phyloP scores from a whole-genome alignment of 2,113 vertebrate genomes.

The Tenrec ecaudatus region DNA sequence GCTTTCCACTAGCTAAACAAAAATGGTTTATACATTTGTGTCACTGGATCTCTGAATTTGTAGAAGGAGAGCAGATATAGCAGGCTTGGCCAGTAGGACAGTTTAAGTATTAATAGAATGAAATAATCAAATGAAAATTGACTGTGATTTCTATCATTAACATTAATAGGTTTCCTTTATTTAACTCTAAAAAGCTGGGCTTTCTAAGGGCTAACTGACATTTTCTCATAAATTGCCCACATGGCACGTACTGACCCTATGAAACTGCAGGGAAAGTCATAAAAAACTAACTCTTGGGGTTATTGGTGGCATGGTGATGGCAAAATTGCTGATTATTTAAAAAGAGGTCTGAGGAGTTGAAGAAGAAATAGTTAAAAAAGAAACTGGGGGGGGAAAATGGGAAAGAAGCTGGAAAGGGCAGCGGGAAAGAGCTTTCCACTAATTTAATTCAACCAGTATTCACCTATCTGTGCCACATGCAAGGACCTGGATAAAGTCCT shows the following conservation, averaged over 20 bases:
- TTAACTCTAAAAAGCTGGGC: background rate
- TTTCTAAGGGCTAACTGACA: background rate
- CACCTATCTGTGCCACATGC: too few relatives aligned
- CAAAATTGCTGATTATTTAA: background rate
- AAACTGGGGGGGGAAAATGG: too few relatives aligned
- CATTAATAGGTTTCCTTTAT: background rate
- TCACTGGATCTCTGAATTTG: background rate
- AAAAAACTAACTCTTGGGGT: background rate
- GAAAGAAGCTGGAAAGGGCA: background rate
- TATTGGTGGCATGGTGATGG: background rate
- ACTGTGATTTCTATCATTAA: background rate
- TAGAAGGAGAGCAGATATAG: background rate
- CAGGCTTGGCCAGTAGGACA: background rate
- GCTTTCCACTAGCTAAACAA: background rate
- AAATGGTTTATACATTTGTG: background rate
- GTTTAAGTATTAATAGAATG: background rate
- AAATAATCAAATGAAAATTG: background rate
- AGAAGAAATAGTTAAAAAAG: background rate
- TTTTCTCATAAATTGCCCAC: slow-evolving; percentile 12
- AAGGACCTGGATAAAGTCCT: background rate
- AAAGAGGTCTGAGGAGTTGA: background rate
- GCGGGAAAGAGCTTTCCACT: background rate
- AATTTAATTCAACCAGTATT: background rate
- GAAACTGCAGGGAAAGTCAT: background rate
- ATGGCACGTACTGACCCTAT: background rate